These are phyloP conservation scores for Drosophila neutralis DNA, from an alignment of 2,888 invertebrate species.

Conservation along the genomic window DNA sequence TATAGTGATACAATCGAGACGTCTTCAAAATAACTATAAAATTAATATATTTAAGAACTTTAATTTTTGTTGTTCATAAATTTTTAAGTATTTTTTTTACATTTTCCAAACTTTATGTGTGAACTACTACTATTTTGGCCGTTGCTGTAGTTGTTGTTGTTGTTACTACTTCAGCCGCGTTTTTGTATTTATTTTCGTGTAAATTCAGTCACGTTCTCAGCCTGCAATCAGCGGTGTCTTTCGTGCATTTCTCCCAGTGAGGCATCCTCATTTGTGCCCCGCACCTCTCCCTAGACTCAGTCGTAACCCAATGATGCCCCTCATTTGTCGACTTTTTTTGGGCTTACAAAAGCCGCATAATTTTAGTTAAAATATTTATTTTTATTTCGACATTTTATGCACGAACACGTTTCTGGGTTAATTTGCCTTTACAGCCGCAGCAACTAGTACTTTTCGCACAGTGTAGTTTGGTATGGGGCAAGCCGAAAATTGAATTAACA, in stretches of 20 bases:
- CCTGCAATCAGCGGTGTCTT: constrained; percentile 50
- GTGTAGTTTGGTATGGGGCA: constrained; percentile 27
- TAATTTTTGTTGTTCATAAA: neutral
- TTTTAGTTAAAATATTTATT: constrained; percentile 58
- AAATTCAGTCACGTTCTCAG: constrained; percentile 53
- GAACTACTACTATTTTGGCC: neutral
- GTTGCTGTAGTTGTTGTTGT: neutral
- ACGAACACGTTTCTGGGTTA: constrained; percentile 75
- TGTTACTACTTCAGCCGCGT: constrained; percentile 24
- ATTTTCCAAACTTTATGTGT: neutral
- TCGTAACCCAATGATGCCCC: constrained; percentile 16
- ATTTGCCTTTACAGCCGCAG: constrained; percentile 51
- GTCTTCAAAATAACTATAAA: neutral
- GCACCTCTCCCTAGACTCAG: neutral
- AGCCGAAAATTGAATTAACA: constrained; percentile 49
- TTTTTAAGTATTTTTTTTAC: neutral
- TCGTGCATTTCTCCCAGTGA: constrained; percentile 39
- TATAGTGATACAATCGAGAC: neutral
- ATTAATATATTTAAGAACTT: neutral
- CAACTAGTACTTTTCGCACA: constrained; percentile 17
- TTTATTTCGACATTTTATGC: constrained; percentile 69
- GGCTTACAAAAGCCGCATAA: constrained; percentile 64
- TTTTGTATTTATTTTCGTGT: constrained; percentile 49
- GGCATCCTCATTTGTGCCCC: neutral
- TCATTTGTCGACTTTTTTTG: constrained; percentile 44